Evolutionary conservation across 2,797 vertebrate species (phyloP), one percentile per base, ranked within the genome.

Genomic region (Rhinatrema bivittatum): DNA sequence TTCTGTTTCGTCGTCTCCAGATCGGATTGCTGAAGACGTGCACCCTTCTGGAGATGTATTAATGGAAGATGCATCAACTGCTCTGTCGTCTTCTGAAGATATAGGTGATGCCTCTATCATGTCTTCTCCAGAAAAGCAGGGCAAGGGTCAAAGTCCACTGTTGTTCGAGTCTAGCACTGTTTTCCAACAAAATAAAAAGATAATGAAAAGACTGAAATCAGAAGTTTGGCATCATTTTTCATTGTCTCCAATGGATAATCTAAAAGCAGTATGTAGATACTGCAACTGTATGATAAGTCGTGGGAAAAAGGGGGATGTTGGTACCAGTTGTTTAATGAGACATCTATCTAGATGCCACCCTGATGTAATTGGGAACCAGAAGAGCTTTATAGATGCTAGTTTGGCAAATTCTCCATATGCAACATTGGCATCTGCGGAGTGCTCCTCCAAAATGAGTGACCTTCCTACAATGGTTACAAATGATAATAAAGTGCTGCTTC

Each of bases 151-250:
- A 18, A 71, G 79, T 46, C 60, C 67, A 2, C 20, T 63, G 13
- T 23, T 42, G 36, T 50, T 58, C 65, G 69, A 81, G 37, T 45
- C 81, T 3, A 70, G 81, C 12, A 80, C 85, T 2, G 70, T 93
- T 60, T 92, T 95, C 74, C 94, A 94, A 50, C 93, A 97, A 73
- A 97, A 93, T 51, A 96, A 94, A 60, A 91, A 86, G 68, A 90
- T 90, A 28, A 94, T 95, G 89, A 91, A 87, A 65, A 82, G 91
- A 39, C 90, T 99, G 25, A 97, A 95, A 69, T 95, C 92, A 0
- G 94, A 94, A 65, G 93, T 97, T 16, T 98, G 94, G 94, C 91
- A 94, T 46, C 94, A 99, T 74, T 99, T 99, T 54, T 94, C 93
- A 1, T 81, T 96, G 50, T 94, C 91, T 1, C 91, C 93, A 28